Base-by-base conservation (phyloP, 2,113 vertebrate species). In the Xiphorhynchus elegans region DNA sequence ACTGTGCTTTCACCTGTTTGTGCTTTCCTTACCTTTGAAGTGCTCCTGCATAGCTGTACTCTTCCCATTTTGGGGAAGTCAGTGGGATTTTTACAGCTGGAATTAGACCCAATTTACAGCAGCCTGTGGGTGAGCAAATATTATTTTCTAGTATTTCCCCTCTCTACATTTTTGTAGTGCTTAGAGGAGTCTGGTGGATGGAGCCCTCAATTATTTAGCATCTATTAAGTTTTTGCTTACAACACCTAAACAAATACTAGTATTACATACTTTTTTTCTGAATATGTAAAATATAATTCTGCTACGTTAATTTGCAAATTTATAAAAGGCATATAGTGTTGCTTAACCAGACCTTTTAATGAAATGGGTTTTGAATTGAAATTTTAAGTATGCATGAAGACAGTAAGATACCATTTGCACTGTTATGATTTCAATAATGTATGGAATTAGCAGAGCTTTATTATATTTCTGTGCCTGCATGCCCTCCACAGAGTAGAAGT, bases 381-480 rank as follows among this genome's bases (percentile, higher is more conserved):
- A 96, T 93, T 97, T 93, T 96, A 95, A 98, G 90, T 97, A 97
- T 97, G 96, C 69, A 97, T 94, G 95, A 97, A 97, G 93, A 96
- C 77, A 94, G 92, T 88, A 87, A 90, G 95, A 96, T 98, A 96
- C 91, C 97, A 93, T 98, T 98, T 97, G 52, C 95, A 80, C 29
- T 84, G 85, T 96, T 95, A 96, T 70, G 95, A 93, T 97, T 97
- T 98, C 97, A 98, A 97, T 98, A 98, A 98, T 98, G 96, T 97
- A 97, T 97, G 93, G 96, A 98, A 98, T 98, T 98, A 98, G 97
- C 87, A 92, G 96, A 96, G 84, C 93, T 97, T 97, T 98, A 97
- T 97, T 97, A 84, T 97, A 96, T 98, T 98, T 97, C 94, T 97
- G 89, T 96, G 94, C 79, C 95, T 96, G 92, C 58, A 75, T 91